These are phyloP conservation scores for Hirtodrosophila cameraria DNA, from an alignment of 2,888 invertebrate genomes.

Conservation along the genomic window DNA sequence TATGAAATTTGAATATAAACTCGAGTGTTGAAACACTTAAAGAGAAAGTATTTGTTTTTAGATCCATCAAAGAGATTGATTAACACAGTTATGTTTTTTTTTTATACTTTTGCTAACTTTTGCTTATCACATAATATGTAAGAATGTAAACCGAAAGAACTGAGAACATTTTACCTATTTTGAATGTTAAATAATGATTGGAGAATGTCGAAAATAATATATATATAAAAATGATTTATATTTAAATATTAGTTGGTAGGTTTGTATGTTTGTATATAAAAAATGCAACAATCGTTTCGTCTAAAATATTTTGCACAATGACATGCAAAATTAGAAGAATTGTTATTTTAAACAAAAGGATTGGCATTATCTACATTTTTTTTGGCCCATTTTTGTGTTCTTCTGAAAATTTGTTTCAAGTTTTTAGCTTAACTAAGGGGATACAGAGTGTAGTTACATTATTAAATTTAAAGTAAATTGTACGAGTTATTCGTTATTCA, in stretches of 20 bases:
- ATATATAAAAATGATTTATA: conserved; percentile 23
- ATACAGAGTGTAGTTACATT: conserved; percentile 83
- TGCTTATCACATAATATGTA: conserved; percentile 48
- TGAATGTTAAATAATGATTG: conserved; percentile 40
- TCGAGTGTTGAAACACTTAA: conserved; percentile 27
- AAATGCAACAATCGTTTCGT: conserved; percentile 82
- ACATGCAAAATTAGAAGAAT: conserved; percentile 60
- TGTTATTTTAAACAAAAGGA: conserved; percentile 82
- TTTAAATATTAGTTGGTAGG: conserved; percentile 32
- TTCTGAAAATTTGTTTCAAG: conserved; percentile 17
- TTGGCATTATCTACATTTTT: conserved; percentile 79
- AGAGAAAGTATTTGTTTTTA: conserved; percentile 30
- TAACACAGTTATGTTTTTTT: conserved; percentile 60
- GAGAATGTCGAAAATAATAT: conserved; percentile 41
- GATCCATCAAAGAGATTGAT: conserved; percentile 79
- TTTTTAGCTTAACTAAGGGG: conserved; percentile 78
- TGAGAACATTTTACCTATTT: conserved; percentile 44
- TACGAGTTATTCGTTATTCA: conserved; percentile 15
- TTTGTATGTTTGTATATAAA: conserved; percentile 55
- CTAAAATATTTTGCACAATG: conserved; percentile 74
- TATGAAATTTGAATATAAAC: conserved; percentile 16
- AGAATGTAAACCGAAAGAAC: conserved; percentile 48
- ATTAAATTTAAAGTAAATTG: conserved; percentile 48
- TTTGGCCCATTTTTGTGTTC: conserved; percentile 34
- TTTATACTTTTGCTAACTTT: conserved; percentile 31